Percentiles rank a stretch among this genome's conserved stretches.
phyloP scores from a whole-genome alignment of 1,140 invertebrate genomes.

The Megalopta genalis region DNA sequence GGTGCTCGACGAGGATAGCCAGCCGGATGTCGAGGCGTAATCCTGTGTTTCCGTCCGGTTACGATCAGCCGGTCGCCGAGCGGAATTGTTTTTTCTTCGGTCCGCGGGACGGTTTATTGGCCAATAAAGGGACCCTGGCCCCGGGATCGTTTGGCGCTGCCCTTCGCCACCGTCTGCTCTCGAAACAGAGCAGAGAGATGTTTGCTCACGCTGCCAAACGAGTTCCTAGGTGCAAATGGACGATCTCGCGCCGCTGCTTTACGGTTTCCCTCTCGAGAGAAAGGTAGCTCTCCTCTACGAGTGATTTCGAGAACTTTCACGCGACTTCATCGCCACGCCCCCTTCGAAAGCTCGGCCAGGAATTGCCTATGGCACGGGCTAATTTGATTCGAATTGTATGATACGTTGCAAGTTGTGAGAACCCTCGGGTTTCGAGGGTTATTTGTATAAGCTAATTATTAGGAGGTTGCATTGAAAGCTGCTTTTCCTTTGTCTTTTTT shows the following conservation, averaged over 20 bases:
- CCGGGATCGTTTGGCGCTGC: not conserved
- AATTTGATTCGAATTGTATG: too few species aligned
- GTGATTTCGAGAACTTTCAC: not conserved
- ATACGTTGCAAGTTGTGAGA: too few species aligned
- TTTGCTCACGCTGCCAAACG: not conserved
- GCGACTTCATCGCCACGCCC: too few species aligned
- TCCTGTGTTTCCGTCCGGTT: conserved; percentile 10
- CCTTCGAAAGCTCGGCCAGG: too few species aligned
- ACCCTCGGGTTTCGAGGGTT: too few species aligned
- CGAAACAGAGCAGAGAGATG: not conserved
- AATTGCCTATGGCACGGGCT: too few species aligned
- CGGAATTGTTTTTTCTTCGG: conserved; percentile 30
- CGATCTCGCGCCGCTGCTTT: not conserved
- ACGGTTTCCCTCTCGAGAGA: not conserved
- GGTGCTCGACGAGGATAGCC: not conserved
- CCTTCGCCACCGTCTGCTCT: too few species aligned
- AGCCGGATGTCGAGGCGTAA: not conserved
- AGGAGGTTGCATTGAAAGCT: too few species aligned
- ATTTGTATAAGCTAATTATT: too few species aligned
- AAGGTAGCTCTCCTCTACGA: not conserved
- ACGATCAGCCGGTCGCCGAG: not conserved
- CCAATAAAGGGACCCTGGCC: not conserved
- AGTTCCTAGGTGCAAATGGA: conserved; percentile 5
- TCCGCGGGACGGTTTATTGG: conserved; percentile 15
- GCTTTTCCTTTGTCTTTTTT: too few species aligned